Evolutionary conservation across 2,113 vertebrate species (phyloP), one percentile per base, ranked within the genome.

Genomic region (Ranitomeya imitator): DNA sequence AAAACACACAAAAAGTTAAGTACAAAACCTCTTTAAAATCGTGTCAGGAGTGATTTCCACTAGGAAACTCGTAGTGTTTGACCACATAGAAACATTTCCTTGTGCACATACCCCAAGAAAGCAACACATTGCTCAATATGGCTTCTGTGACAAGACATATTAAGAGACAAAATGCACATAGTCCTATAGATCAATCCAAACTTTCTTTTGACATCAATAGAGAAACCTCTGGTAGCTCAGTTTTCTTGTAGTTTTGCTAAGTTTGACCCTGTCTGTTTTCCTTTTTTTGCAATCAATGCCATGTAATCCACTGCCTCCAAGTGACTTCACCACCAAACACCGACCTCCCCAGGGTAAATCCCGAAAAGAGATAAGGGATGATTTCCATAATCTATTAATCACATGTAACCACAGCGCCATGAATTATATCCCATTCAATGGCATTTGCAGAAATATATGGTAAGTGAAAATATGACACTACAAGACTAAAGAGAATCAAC

Each of bases 351-450:
- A n/a, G 81, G 61, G 61, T 3, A 67, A 89, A 92, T 90, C 91
- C 88, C 88, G 87, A 90, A 92, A 89, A 91, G 91, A 90, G 88
- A 91, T 94, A 88, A 92, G 90, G 86, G 90, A 93, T 37, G 52
- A 90, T 90, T 90, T 92, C 89, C 91, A 91, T 88, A 90, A 91
- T 90, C 90, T 93, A 92, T 93, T 93, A 92, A 93, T 93, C 91
- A 93, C 90, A 90, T 92, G 89, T 90, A 23, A 51, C 91, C 92
- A 87, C 54, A 0, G 88, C 88, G 82, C 91, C 90, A 87, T 90
- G 91, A 91, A 92, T 90, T 95, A 94, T 95, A 91, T 57, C 21
- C n/a, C 12, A 51, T 60, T 61, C 26, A 55, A 54, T 86, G 45
- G 31, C 18, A 23, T 54, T 23, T 37, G 59, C 45, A 21, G 51